Evolutionary conservation across 2,888 invertebrate species (phyloP).

Genomic region (Octonoba sinensis): DNA sequence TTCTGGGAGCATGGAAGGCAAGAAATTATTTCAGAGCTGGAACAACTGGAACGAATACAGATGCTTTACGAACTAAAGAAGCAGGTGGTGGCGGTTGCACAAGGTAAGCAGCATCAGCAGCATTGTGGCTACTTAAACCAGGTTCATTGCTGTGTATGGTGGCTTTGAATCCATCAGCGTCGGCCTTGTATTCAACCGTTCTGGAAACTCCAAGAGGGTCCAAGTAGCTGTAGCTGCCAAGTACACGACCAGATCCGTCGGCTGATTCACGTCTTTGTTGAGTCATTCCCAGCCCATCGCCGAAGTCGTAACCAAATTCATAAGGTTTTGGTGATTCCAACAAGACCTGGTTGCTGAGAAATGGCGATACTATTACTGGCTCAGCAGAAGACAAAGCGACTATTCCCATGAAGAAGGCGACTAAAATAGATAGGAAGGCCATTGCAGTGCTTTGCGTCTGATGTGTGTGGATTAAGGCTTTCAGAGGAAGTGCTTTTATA

Average conservation of each 20-base stretch:
- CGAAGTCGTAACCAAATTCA: slow-evolving; percentile 39
- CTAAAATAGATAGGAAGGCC: no score
- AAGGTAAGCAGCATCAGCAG: slow-evolving; percentile 16
- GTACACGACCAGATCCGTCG: slow-evolving; percentile 24
- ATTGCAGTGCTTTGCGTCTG: no score
- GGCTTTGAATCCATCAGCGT: slow-evolving; percentile 29
- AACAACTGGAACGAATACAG: no score
- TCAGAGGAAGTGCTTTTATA: no score
- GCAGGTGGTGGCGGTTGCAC: slow-evolving; percentile 23
- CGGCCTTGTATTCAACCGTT: slow-evolving; percentile 44
- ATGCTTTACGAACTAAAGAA: not conserved
- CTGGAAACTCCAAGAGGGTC: slow-evolving; percentile 31
- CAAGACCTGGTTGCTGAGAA: no score
- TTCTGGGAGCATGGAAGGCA: no score
- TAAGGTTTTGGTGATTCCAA: slow-evolving; percentile 20
- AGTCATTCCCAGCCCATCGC: slow-evolving; percentile 35
- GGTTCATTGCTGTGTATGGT: slow-evolving; percentile 44
- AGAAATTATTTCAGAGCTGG: no score
- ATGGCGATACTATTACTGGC: no score
- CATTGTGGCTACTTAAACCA: slow-evolving; percentile 13
- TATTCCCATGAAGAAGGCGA: no score
- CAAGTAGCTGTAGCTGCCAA: slow-evolving; percentile 31
- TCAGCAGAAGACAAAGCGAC: no score
- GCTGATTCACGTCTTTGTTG: slow-evolving; percentile 25
- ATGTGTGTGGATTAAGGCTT: no score